Conservation (phyloP, 2,888 invertebrate genomes). For the Limenitis camilla region DNA sequence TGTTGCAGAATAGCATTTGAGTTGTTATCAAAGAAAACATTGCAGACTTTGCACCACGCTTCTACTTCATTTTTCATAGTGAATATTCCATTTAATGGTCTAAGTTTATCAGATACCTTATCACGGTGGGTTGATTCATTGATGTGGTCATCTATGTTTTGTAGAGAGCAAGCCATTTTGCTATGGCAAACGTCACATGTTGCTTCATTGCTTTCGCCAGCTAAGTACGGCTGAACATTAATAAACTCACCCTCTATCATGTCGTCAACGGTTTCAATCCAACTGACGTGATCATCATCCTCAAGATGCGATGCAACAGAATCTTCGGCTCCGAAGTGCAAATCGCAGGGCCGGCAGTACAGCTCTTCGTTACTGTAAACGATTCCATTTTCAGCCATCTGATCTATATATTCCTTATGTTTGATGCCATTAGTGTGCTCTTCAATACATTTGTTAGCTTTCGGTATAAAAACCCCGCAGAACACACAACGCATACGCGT, state of each 20-base stretch:
- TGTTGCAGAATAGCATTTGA: constrained; percentile 42
- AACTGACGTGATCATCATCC: constrained; percentile 43
- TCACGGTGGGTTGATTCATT: constrained; percentile 41
- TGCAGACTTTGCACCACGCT: constrained; percentile 49
- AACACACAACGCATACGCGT: constrained; percentile 52
- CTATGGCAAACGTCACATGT: constrained; percentile 45
- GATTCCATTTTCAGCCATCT: constrained; percentile 48
- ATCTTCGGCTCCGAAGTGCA: constrained; percentile 37
- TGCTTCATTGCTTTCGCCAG: constrained; percentile 41
- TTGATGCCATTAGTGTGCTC: constrained; percentile 51
- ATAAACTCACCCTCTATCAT: constrained; percentile 51
- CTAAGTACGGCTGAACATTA: constrained; percentile 40
- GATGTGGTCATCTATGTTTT: constrained; percentile 45
- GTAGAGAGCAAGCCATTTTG: constrained; percentile 26
- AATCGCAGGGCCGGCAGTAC: constrained; percentile 47
- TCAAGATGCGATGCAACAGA: constrained; percentile 45
- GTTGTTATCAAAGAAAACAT: constrained; percentile 42
- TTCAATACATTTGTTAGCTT: constrained; percentile 53
- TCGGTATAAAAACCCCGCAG: constrained; percentile 54
- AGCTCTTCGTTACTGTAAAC: constrained; percentile 35
- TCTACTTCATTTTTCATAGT: constrained; percentile 40
- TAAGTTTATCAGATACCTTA: constrained; percentile 43
- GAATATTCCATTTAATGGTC: constrained; percentile 47
- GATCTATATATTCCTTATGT: constrained; percentile 48
- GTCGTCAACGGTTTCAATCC: constrained; percentile 48